Base-by-base conservation (phyloP, 2,888 invertebrate genomes). In the Pherbina coryleti region DNA sequence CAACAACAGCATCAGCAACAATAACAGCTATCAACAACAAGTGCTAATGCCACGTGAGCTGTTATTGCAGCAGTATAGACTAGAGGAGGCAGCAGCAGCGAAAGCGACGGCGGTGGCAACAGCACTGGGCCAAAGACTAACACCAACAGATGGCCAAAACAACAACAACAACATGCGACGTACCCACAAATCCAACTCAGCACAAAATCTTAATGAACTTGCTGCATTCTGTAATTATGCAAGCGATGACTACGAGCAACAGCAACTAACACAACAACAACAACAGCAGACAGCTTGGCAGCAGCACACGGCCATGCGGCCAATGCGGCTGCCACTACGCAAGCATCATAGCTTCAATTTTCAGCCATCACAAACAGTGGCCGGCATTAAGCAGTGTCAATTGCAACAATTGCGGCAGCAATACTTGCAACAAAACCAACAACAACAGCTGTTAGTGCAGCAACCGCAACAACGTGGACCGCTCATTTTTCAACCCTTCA, bases 321-420 rank as follows among this genome's bases (percentile, higher is more conserved):
- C 75, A 5, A 57, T 76, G 9, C 71, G 76, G 22, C 34, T 89
- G 78, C 90, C 90, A 11, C 75, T 90, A 79, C 89, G 90, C 37
- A 90, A 90, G 84, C 89, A 90, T 84, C 90, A 90, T 81, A 89
- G 88, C 78, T 90, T 90, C 82, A 89, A 90, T 82, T 89, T 90
- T 77, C 89, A 90, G 82, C 85, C 85, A 75, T 87, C 86, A 49
- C 87, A 89, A 81, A 89, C 88, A 66, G 87, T 88, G 76, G 86
- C 87, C 73, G 88, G 88, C 79, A 80, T 83, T 34, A 83, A 81
- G 55, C 75, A 82, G 55, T 75, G 79, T 60, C 85, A 85, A 80
- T 79, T 88, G 82, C 86, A 86, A 70, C 85, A 85, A 78, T 81
- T 87, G 82, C 85, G 85, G 44, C 81, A 83, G 55, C 82, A 81